Evolutionary conservation across 2,113 vertebrate species (phyloP).

Genomic region (Accipiter virgatus): DNA sequence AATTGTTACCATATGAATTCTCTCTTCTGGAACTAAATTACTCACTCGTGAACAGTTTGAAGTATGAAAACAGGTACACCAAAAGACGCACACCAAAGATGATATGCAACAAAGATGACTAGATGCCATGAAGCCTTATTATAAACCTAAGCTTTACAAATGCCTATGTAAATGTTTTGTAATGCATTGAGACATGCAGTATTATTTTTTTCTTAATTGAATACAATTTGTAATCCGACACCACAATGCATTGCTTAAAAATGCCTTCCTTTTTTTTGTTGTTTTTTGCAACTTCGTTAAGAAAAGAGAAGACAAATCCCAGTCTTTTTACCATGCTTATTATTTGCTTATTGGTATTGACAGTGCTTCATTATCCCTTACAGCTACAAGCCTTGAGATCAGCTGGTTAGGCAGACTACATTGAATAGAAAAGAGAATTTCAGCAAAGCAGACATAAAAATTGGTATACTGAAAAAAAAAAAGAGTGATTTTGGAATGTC

Average conservation of each 20-base stretch:
- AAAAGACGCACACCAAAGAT: not conserved
- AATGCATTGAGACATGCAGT: not conserved
- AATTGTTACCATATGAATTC: not conserved
- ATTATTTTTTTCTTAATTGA: not conserved
- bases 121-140: not conserved
- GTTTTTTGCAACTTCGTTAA: not conserved
- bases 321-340: not conserved
- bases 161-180: not conserved
- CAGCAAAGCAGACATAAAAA: not conserved
- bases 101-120: not conserved
- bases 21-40: not conserved
- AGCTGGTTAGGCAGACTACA: not conserved
- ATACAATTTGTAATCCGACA: not conserved
- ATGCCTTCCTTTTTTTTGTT: not conserved
- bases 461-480: not conserved
- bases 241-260: not conserved
- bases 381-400: not conserved
- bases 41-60: not conserved
- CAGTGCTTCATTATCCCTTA: not conserved
- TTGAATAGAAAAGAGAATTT: not conserved
- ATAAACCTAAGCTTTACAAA: not conserved
- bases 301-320: not conserved
- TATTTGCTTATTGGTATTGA: not conserved
- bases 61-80: not conserved
- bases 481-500: not conserved